Evolutionary conservation across 2,113 vertebrate species (phyloP), one percentile per base, ranked within the genome.

Genomic region (Atlantisia rogersi): DNA sequence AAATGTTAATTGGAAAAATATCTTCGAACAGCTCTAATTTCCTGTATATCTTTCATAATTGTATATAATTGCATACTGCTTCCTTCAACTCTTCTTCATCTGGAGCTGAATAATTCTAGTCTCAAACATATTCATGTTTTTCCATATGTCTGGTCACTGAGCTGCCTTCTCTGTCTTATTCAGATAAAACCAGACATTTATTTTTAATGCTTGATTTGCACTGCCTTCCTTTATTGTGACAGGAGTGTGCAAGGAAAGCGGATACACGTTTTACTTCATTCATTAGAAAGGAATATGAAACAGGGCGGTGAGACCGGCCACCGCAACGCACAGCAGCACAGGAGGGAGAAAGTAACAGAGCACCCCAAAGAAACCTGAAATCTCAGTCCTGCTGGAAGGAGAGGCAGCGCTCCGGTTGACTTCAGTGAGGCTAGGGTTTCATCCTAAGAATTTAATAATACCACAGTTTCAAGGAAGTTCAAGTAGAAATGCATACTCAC

Each of bases 1-100:
- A 95, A 91, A 85, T 35, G 8, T 50, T 88, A 82, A 80, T 24
- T 77, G 44, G 48, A 94, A 95, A 92, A 92, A 82, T 79, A 89
- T 53, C 37, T 65, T n/a, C 0, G 22, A 73, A 58, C 44, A 80
- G 44, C 55, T 94, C 62, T 93, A 63, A 87, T 91, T 87, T 94
- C 75, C 59, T 65, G 6, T 82, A 28, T 87, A 18, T 21, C 31
- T 85, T 87, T 68, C 73, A 86, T 86, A 68, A 68, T 92, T 91
- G 15, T 48, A 19, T 48, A 65, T 95, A 95, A 94, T 89, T 86
- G 60, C 60, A 71, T 84, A 78, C 46, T 71, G 32, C 16, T 94
- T 94, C 48, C 83, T 87, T 91, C n/a, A 79, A 8, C 62, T 88
- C 62, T 82, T 91, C 74, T 82, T 92, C 26, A 76, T 37, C 39